A percentile compares a stretch with the other conserved stretches of the same genome.
phyloP scores from a whole-genome alignment of 1,140 invertebrate genomes.

The Tenebrio molitor region DNA sequence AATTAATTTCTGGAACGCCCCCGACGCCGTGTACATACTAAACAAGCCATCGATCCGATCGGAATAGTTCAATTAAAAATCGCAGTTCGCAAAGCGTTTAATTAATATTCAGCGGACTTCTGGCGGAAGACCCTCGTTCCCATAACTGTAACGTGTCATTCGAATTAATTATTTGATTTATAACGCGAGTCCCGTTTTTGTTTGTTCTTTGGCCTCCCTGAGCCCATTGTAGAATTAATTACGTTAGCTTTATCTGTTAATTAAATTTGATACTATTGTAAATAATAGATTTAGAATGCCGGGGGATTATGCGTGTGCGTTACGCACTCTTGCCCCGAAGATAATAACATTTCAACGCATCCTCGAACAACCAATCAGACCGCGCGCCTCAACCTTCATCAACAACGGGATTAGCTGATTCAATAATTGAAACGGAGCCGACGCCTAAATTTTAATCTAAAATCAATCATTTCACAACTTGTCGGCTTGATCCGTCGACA shows the following conservation, averaged over 20 bases:
- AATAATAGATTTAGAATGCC: constrained; percentile 21
- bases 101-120: constrained; percentile 34
- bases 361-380: constrained; percentile 25
- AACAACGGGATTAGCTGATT: constrained; percentile 6
- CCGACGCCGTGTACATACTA: not conserved
- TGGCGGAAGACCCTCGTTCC: constrained; percentile 26
- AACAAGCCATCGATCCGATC: constrained; percentile 13
- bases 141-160: constrained; percentile 29
- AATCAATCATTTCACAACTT: constrained; percentile 1
- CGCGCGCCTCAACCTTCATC: not conserved
- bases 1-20: constrained; percentile 13
- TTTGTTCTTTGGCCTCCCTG: not conserved
- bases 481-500: not conserved
- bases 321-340: not conserved
- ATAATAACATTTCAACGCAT: constrained; percentile 28
- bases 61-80: constrained; percentile 29
- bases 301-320: constrained; percentile 3
- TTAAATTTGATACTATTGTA: constrained; percentile 24
- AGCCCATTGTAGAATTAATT: constrained; percentile 27
- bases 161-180: constrained; percentile 32
- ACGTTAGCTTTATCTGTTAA: constrained; percentile 17
- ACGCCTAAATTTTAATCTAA: constrained; percentile 1
- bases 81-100: not conserved
- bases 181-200: not conserved
- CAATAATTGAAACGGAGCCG: not conserved